These are phyloP conservation scores for Melanostoma scalare DNA, from an alignment of 2,888 invertebrate genomes.

Conservation along the genomic window DNA sequence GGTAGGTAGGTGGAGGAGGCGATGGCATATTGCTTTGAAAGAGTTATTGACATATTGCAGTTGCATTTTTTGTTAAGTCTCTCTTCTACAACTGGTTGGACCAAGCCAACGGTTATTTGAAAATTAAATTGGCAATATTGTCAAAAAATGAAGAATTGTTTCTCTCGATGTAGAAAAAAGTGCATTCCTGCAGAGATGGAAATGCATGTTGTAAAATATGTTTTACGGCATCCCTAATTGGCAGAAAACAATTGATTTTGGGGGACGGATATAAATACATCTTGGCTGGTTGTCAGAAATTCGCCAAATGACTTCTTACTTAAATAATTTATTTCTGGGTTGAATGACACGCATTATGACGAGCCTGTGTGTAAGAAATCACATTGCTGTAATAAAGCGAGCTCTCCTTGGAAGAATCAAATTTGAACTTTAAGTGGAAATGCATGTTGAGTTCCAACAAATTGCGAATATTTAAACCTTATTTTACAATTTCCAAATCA, in stretches of 20 bases:
- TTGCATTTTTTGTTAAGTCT: constrained; percentile 39
- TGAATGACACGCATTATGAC: too few species aligned
- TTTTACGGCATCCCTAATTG: constrained; percentile 55
- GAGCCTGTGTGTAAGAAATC: too few species aligned
- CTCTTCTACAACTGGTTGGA: constrained; percentile 25
- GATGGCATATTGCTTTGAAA: constrained; percentile 25
- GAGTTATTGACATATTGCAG: constrained; percentile 70
- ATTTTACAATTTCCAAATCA: too few species aligned
- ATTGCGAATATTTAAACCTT: too few species aligned
- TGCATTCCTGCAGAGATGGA: constrained; percentile 56
- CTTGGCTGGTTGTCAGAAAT: constrained; percentile 15
- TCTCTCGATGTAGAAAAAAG: constrained; percentile 2
- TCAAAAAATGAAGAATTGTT: constrained; percentile 29
- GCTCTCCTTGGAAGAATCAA: too few species aligned
- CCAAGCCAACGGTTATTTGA: neutral
- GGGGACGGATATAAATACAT: neutral
- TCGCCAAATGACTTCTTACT: constrained; percentile 11
- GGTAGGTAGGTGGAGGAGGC: constrained; percentile 15
- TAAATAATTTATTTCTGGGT: neutral
- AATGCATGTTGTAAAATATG: constrained; percentile 30
- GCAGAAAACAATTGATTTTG: constrained; percentile 43
- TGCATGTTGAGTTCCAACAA: too few species aligned
- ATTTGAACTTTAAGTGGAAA: too few species aligned
- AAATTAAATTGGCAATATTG: constrained; percentile 25
- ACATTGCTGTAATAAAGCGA: too few species aligned